Evolutionary conservation across 2,113 vertebrate species (phyloP), one percentile per base, ranked within the genome.

Genomic region (Gadus chalcogrammus): DNA sequence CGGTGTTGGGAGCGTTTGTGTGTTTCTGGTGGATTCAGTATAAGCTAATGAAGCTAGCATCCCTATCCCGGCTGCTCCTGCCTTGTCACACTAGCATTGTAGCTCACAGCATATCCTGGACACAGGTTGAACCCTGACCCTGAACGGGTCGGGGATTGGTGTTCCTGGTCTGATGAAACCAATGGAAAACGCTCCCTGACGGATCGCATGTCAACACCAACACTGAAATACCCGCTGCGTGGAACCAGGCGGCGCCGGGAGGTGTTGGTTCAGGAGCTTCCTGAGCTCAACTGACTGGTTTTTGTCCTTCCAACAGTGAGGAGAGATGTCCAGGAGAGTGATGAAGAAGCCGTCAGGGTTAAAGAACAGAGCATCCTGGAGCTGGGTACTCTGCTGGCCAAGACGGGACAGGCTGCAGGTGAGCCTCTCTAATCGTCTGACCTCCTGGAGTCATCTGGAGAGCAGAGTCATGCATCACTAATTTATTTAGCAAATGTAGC

Each of bases 341-440:
- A 99, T 84, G 97, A 99, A 71, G 97, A 99, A 68, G 96, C 97
- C 0, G 95, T 99, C 70, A 94, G 96, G 82, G 96, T 99, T 85
- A 99, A 99, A 87, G 97, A 99, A 88, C 97, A 99, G 91, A 99
- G 97, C 89, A 99, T 99, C 88, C 83, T 99, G 93, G 97, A 98
- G 78, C 91, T 99, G 85, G 97, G 97, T 3, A 93, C 92, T 0
- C 95, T 99, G 42, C 75, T 99, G 90, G 97, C 97, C 75, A 98
- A 98, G 88, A 99, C 97, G 0, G 97, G 97, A 79, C 97, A 99
- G 87, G 97, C 97, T 61, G 97, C 97, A 89, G 97, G 97, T 99
- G 79, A 67, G 20, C 42, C 8, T 18, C 1, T 9, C 24, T 15
- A 9, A 9, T 48, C 42, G 8, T 13, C 1, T 48, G 7, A 1